These are phyloP conservation scores for Microtus montanus DNA, from an alignment of 2,113 vertebrate genomes.

Conservation along the genomic window DNA sequence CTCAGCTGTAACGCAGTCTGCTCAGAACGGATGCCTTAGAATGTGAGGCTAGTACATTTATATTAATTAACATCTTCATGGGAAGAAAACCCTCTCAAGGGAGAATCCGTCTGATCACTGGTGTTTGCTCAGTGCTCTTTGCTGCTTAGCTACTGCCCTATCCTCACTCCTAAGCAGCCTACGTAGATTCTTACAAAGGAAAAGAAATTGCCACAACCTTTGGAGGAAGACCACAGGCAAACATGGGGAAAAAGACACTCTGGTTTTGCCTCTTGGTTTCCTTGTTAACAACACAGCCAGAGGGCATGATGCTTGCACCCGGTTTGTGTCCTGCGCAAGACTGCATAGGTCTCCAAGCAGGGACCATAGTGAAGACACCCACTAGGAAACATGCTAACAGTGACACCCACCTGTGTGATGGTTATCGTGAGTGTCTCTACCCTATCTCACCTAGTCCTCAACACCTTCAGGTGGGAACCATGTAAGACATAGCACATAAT, in stretches of 20 bases:
- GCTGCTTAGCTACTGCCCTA: neutral
- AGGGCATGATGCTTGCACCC: accelerated
- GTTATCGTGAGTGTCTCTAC: neutral
- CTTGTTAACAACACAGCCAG: neutral
- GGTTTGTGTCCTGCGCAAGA: accelerated
- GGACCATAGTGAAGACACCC: neutral
- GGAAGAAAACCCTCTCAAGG: conserved; percentile 76
- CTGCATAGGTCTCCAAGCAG: neutral
- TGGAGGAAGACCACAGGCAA: neutral
- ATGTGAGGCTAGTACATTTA: neutral
- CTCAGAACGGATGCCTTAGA: conserved; percentile 52
- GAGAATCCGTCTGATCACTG: conserved; percentile 75
- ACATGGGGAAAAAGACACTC: neutral
- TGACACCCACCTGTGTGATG: neutral
- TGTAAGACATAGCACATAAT: neutral
- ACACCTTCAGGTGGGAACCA: neutral
- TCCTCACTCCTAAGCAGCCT: neutral
- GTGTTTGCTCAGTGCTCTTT: conserved; percentile 76
- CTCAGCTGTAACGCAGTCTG: neutral
- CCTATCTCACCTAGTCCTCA: neutral
- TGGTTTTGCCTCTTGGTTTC: neutral
- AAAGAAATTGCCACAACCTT: neutral
- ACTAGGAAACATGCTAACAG: neutral
- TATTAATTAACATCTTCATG: conserved; percentile 82
- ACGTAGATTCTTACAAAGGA: neutral